Base-by-base conservation (phyloP, 92 coral and sea anemone species). In the Paragorgia papillata region DNA sequence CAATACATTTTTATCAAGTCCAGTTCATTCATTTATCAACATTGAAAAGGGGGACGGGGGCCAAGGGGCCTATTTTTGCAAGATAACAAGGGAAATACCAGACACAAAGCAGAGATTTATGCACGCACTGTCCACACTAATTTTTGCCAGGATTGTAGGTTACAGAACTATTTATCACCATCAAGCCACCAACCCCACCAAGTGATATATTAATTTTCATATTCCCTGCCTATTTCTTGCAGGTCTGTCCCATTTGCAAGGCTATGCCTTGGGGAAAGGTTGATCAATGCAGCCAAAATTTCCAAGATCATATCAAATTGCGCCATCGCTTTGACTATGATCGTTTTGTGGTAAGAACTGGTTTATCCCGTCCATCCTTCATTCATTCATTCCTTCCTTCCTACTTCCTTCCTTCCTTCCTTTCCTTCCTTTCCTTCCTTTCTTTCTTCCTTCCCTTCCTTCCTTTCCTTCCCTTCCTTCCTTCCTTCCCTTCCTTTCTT, bases 181-280 rank as follows among this genome's bases (percentile, higher is more conserved):
- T n/a, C n/a, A n/a, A n/a, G n/a, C n/a, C n/a, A n/a, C n/a, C n/a
- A n/a, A n/a, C n/a, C n/a, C n/a, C n/a, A n/a, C n/a, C n/a, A n/a
- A n/a, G n/a, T n/a, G n/a, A n/a, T n/a, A 3, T 37, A 9, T 37
- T 37, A 37, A 37, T 0, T 15, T 19, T 39, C 32, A 14, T 56
- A 14, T 17, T 19, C 31, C 12, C 12, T 19, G 24, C 18, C 31
- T 65, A 12, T 59, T 29, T 33, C 39, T 25, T 54, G 0, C 67
- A 92, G 97, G 97, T 92, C 37, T 92, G 97, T 60, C 97, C 97
- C 67, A 88, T 92, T 48, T 92, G 97, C 66, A 88, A 85, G 32
- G 82, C 82, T 54, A 92, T 92, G 97, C 97, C 97, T 0, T 92
- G 97, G 97, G 97, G 97, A 22, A 57, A 92, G 74, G 81, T 90